Base-by-base conservation (phyloP, 2,888 invertebrate species). In the Drosophila barbarae region DNA sequence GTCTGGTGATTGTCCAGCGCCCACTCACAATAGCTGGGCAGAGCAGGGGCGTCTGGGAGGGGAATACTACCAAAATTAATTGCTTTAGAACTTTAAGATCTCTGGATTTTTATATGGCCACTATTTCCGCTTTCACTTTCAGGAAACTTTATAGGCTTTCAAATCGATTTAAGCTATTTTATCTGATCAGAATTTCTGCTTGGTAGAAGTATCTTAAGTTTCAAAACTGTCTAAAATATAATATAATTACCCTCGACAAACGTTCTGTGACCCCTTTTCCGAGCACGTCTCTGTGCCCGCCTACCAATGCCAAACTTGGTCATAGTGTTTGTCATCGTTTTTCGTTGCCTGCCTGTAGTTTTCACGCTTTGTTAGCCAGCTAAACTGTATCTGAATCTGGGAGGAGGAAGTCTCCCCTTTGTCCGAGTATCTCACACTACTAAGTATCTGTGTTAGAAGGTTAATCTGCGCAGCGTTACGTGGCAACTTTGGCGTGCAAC, bases 341-440 rank as follows among this genome's bases (percentile, higher is more conserved):
- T 77, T 77, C 42, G 75, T 79, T 69, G 38, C 57, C 13, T 41
- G 39, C 39, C 75, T 83, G 84, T 78, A 83, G 77, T 84, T 85
- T 86, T 84, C 78, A 86, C 82, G 86, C 85, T 84, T 86, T 83
- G 84, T 70, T 84, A 77, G 77, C 77, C 69, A 77, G 76, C 82
- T 81, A 78, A 78, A 81, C 78, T 78, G 82, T 76, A 65, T 63
- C 61, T 70, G 41, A 53, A 26, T 61, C 42, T 64, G 38, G 64
- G 49, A 51, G 36, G 32, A 26, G 51, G 50, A 49, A 60, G 50
- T 15, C 56, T 67, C 58, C 34, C 46, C 50, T 54, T 64, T 57
- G 58, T 66, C 42, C 53, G 26, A 71, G 73, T 73, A 74, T 73
- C 79, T 78, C 49, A 49, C 49, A 73, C 44, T 30, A 21, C 68